Base-by-base conservation (phyloP, 2,888 invertebrate species). In the Noctua comes region DNA sequence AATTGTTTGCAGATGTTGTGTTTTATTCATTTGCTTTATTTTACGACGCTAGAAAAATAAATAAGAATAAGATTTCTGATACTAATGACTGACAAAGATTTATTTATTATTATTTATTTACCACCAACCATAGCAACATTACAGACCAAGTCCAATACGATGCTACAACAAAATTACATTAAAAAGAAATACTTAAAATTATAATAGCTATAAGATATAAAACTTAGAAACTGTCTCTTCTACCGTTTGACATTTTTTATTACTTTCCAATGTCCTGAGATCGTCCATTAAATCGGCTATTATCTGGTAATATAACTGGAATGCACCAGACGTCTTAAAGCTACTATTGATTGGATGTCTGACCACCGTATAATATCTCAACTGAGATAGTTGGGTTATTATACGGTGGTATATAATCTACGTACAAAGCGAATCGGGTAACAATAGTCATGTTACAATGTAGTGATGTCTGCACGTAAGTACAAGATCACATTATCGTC, bases 1-100 rank as follows among this genome's bases (percentile, higher is more conserved):
- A 78, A 77, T 80, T 82, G 68, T 78, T 80, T 46, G 77, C 76
- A 79, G 76, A 77, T 77, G 74, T 68, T 62, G 24, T 68, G 31
- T 72, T 76, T 11, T 59, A 74, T 76, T 74, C 43, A 73, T 74
- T 81, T 71, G 31, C 18, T 76, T 76, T 36, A 31, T 57, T 48
- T 75, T 57, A 64, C 18, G 48, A 43, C 24, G 27, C 27, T 6
- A 27, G 36, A 43, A 36, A 72, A 57, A 64, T 68, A 4, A 72
- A 72, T 46, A 62, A 16, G 1, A 64, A 27, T 36, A 68, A 76
- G 5, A 24, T 16, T 43, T 21, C 31, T 69, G 68, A 54, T 59
- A 59, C 10, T 48, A 46, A 59, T 43, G 21, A 27, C 59, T 46
- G 54, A 5, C 27, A 64, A 40, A 79, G 24, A 57, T 31, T n/a